These are phyloP conservation scores for Parazoanthus darwini DNA, from an alignment of 92 coral and sea anemone species.

Conservation along the genomic window DNA sequence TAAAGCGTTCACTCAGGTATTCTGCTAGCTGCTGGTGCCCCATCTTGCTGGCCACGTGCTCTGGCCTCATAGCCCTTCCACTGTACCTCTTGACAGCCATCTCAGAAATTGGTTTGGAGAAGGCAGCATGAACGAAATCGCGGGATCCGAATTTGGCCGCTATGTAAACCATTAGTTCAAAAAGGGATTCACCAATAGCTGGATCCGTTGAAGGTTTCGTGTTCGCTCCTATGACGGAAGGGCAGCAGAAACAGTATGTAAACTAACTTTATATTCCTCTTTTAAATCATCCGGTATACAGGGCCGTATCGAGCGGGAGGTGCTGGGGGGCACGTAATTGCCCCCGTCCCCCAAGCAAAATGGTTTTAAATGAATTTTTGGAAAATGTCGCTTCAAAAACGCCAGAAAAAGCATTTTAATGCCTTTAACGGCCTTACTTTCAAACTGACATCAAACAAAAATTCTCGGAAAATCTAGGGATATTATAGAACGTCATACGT, in stretches of 20 bases:
- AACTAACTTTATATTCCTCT: background rate
- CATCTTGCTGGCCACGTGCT: conserved; percentile 29
- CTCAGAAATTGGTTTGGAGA: background rate
- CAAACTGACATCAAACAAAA: background rate
- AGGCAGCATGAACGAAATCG: background rate
- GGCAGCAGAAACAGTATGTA: background rate
- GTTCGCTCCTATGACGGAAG: background rate
- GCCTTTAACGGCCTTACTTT: too few species aligned
- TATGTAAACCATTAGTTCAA: conserved; percentile 36
- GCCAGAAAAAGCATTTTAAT: too few species aligned
- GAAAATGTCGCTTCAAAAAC: too few species aligned
- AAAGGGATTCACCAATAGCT: background rate
- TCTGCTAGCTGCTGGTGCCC: conserved; percentile 25
- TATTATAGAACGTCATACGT: background rate
- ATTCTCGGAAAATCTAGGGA: background rate
- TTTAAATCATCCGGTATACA: background rate
- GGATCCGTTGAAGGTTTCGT: background rate
- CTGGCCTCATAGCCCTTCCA: conserved; percentile 28
- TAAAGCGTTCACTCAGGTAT: background rate
- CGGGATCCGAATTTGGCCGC: conserved; percentile 23
- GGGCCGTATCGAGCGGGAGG: too few species aligned
- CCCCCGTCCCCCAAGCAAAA: too few species aligned
- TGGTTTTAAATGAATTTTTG: too few species aligned
- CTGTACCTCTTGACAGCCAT: conserved; percentile 10
- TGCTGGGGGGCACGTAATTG: too few species aligned